These are phyloP conservation scores for Lithosia quadra DNA, from an alignment of 2,888 invertebrate species.

Conservation along the genomic window DNA sequence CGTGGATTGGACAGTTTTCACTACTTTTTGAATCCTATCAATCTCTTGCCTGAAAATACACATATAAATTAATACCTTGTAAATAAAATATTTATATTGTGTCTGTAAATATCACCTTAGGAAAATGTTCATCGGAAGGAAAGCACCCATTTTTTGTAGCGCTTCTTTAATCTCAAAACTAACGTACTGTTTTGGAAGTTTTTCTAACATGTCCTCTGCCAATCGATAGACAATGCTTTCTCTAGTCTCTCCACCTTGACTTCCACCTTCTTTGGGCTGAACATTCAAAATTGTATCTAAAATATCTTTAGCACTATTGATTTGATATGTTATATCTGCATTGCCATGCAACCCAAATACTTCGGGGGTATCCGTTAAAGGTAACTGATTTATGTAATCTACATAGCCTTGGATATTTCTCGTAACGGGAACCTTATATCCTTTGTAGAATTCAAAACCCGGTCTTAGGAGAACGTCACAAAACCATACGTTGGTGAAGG, in stretches of 20 bases:
- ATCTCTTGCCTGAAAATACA: slow-evolving; percentile 88
- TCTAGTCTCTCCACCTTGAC: slow-evolving; percentile 96
- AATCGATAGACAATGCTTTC: slow-evolving; percentile 96
- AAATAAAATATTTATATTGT: not conserved
- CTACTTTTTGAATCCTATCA: slow-evolving; percentile 95
- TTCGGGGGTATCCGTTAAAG: slow-evolving; percentile 96
- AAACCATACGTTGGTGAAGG: slow-evolving; percentile 98
- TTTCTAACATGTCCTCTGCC: slow-evolving; percentile 96
- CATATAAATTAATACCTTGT: not conserved
- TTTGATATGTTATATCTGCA: slow-evolving; percentile 99
- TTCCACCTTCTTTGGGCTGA: slow-evolving; percentile 98
- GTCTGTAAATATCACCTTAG: slow-evolving; percentile 83
- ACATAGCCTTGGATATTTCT: slow-evolving; percentile 92
- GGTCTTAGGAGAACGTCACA: slow-evolving; percentile 95
- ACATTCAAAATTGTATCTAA: slow-evolving; percentile 97
- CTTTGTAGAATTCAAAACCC: slow-evolving; percentile 97
- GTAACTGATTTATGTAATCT: slow-evolving; percentile 95
- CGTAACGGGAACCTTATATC: slow-evolving; percentile 96
- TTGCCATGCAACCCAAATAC: slow-evolving; percentile 98
- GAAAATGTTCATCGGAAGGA: slow-evolving; percentile 98
- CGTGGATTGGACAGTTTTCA: slow-evolving; percentile 92
- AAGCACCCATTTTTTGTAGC: slow-evolving; percentile 95
- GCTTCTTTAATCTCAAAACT: slow-evolving; percentile 96
- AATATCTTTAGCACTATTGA: slow-evolving; percentile 97
- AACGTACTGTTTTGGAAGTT: slow-evolving; percentile 93